These are phyloP conservation scores for Lepidonotus clava DNA, from an alignment of 2,888 invertebrate species.

Conservation along the genomic window DNA sequence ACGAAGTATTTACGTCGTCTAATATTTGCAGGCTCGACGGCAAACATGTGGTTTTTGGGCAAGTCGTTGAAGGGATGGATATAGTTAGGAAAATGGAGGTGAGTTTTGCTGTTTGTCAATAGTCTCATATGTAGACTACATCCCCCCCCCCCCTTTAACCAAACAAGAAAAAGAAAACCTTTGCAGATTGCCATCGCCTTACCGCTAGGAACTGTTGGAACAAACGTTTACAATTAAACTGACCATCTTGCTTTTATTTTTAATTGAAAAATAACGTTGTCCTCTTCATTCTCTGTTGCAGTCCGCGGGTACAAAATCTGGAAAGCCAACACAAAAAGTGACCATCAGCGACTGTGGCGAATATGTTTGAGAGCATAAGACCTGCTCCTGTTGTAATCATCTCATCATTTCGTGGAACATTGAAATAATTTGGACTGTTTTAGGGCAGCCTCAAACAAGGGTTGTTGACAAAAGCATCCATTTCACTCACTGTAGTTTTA, in stretches of 20 bases:
- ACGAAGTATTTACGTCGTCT: no score
- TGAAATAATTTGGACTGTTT: no score
- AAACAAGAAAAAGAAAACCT: no score
- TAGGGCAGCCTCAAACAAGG: no score
- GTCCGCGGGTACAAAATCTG: slow-evolving; percentile 77
- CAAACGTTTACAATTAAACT: neutral
- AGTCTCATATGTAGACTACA: neutral
- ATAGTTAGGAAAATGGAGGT: slow-evolving; percentile 93
- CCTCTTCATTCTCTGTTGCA: slow-evolving; percentile 65
- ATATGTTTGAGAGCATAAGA: slow-evolving; percentile 65
- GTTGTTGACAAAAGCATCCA: no score
- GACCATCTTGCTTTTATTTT: neutral
- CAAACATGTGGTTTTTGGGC: slow-evolving; percentile 99
- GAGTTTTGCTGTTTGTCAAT: neutral
- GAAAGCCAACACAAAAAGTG: slow-evolving; percentile 77
- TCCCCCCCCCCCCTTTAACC: neutral
- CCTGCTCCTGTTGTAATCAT: no score
- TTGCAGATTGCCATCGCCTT: neutral
- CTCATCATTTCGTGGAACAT: no score
- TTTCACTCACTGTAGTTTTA: no score
- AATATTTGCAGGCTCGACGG: slow-evolving; percentile 91
- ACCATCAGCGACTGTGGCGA: slow-evolving; percentile 78
- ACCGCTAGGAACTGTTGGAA: neutral
- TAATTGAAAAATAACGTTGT: neutral
- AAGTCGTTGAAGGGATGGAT: slow-evolving; percentile 95